Base-by-base conservation (phyloP, 2,888 invertebrate genomes). In the Drosophila nr. fundita region DNA sequence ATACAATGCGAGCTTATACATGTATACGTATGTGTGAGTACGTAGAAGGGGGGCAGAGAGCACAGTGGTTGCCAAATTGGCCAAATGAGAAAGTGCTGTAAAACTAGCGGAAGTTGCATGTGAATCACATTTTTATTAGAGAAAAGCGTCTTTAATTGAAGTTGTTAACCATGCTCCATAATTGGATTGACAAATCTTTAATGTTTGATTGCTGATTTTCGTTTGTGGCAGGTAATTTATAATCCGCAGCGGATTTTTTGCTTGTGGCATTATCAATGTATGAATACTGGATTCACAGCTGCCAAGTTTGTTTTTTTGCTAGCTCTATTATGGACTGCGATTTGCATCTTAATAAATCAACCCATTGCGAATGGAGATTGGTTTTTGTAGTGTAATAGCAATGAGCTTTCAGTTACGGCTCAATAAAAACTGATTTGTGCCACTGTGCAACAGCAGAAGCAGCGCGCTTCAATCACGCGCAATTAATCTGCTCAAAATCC, bases 401-500 rank as follows among this genome's bases (percentile, higher is more conserved):
- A 2, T 13, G 10, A 64, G 61, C 58, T 70, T 64, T 58, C 11
- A 3, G 36, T 21, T 38, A 38, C 1, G 2, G 15, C 13, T 42
- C 58, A 63, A 61, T 63, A 55, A 54, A 52, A 54, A 21, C 53
- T 13, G n/a, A 0, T 30, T 69, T 27, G 62, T 27, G 69, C 74
- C 89, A 89, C 67, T 80, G 89, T 87, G 73, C 72, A 68, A 75
- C 53, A 80, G 67, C 30, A 85, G 55, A 82, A 80, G 66, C 80
- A 78, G 85, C 74, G 82, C 80, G 78, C 89, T 89, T 85, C 89
- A 85, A 85, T 85, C 85, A 85, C 89, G 82, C 89, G 80, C 90
- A 89, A 88, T 88, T 90, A 90, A 88, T 90, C 87, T 88, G 90
- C 90, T 89, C 87, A 68, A 87, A 88, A 88, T 88, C 89, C 88